Conservation (phyloP, 2,797 vertebrate species). For the Alcedo quadribrachys region DNA sequence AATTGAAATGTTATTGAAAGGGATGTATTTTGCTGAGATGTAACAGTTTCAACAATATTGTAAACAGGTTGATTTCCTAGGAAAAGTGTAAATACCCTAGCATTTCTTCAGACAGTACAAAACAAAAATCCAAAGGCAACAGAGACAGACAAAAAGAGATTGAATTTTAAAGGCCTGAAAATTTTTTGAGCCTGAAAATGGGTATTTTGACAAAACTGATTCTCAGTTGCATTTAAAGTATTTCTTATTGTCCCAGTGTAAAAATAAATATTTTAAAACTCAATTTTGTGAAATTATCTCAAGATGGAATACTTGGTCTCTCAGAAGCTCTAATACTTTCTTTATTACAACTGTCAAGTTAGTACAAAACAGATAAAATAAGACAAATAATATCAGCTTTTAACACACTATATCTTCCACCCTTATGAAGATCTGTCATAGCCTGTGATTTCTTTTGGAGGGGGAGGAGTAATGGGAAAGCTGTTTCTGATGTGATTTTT, state of each 20-base stretch:
- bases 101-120: slow-evolving; percentile 21
- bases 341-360: slow-evolving; percentile 12
- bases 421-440: not conserved
- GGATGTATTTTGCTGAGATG: not conserved
- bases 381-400: not conserved
- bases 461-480: not conserved
- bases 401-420: not conserved
- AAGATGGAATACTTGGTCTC: not conserved
- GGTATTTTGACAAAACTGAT: not conserved
- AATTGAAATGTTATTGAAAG: slow-evolving; percentile 50
- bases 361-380: not conserved
- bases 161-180: slow-evolving; percentile 23
- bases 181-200: slow-evolving; percentile 13
- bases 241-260: not conserved
- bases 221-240: not conserved
- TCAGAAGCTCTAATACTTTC: not conserved
- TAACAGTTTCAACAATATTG: slow-evolving; percentile 19
- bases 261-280: slow-evolving; percentile 12
- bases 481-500: not conserved
- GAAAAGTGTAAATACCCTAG: not conserved
- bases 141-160: slow-evolving; percentile 6
- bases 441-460: not conserved
- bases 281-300: slow-evolving; percentile 4
- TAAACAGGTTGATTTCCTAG: slow-evolving; percentile 33
- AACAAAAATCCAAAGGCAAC: slow-evolving; percentile 15